Evolutionary conservation across 2,797 vertebrate species (phyloP).

Genomic region (Clarias pachynema): DNA sequence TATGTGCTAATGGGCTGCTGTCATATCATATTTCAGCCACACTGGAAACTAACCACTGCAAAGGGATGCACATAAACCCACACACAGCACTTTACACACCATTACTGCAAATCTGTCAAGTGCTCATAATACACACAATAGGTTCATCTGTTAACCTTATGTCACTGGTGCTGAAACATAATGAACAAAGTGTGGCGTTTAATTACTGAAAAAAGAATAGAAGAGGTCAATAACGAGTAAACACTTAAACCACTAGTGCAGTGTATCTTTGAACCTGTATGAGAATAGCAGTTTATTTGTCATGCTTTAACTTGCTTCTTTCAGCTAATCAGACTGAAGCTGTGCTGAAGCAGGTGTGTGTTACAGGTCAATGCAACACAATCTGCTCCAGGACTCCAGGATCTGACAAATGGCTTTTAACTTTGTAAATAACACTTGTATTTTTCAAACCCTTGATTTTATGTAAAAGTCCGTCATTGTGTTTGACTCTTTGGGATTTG

Average conservation of each 20-base stretch:
- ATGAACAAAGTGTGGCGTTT: slow-evolving; percentile 21
- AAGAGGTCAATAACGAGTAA: slow-evolving; percentile 61
- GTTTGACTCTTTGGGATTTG: slow-evolving; percentile 63
- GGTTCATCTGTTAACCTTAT: slow-evolving; percentile 21
- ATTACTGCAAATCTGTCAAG: slow-evolving; percentile 65
- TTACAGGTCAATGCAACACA: slow-evolving; percentile 20
- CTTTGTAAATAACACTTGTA: slow-evolving; percentile 61
- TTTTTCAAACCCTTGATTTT: slow-evolving; percentile 68
- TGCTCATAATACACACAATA: slow-evolving; percentile 13
- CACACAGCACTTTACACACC: slow-evolving; percentile 60
- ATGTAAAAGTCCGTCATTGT: slow-evolving; percentile 73
- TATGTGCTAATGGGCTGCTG: slow-evolving; percentile 65
- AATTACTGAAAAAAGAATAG: slow-evolving; percentile 46
- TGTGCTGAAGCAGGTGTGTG: slow-evolving; percentile 5
- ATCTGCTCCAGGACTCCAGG: slow-evolving; percentile 3
- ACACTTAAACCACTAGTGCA: slow-evolving; percentile 59
- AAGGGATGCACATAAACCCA: slow-evolving; percentile 49
- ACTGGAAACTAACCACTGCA: slow-evolving; percentile 76
- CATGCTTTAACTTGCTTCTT: slow-evolving; percentile 6
- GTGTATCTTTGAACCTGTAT: slow-evolving; percentile 4
- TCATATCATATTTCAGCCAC: slow-evolving; percentile 74
- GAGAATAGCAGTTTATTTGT: slow-evolving; percentile 42
- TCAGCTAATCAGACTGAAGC: slow-evolving; percentile 16
- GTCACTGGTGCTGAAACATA: slow-evolving; percentile 68
- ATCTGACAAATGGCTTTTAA: slow-evolving; percentile 25